Base-by-base conservation (phyloP, 2,113 vertebrate species). In the Pagrus major region DNA sequence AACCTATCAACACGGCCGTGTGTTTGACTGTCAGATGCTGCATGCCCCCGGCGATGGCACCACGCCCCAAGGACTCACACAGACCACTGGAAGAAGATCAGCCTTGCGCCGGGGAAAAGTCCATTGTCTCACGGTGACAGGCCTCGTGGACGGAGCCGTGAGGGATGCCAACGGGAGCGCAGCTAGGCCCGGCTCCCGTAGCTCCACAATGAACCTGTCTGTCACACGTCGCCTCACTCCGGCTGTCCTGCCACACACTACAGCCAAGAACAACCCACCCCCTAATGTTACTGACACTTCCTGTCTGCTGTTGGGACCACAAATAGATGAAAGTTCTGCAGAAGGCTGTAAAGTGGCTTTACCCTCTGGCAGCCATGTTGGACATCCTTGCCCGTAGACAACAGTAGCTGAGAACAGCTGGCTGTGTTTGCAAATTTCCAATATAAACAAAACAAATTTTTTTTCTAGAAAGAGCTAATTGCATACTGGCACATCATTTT, bases 101-200 rank as follows among this genome's bases (percentile, higher is more conserved):
- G 68, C 72, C 80, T 71, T 21, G 42, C 3, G 31, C 60, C 8
- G 18, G 49, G 71, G 80, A 39, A 6, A 23, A 27, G 56, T 49
- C 81, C 78, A 83, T 87, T 88, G 88, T 88, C 47, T 78, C n/a
- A 15, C 3, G 39, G 67, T 88, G 88, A 92, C 88, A 90, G 76
- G 78, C 58, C 60, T 42, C 25, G 59, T 70, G 78, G 72, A 75
- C 27, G 29, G 25, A n/a, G 82, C 87, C 70, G 9, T 47, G 65
- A 86, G 59, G 81, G 75, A 85, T 42, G 70, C 88, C 78, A 64
- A 55, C 5, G 18, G 80, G 67, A 83, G 55, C 56, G 66, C 77
- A n/a, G 75, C 83, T 39, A 60, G 61, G 49, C 80, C 58, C 39
- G 9, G 58, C 46, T 80, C 77, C 71, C 66, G 63, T 9, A 63